phyloP scores from a whole-genome alignment of 2,113 vertebrate genomes.

The Pionites leucogaster region DNA sequence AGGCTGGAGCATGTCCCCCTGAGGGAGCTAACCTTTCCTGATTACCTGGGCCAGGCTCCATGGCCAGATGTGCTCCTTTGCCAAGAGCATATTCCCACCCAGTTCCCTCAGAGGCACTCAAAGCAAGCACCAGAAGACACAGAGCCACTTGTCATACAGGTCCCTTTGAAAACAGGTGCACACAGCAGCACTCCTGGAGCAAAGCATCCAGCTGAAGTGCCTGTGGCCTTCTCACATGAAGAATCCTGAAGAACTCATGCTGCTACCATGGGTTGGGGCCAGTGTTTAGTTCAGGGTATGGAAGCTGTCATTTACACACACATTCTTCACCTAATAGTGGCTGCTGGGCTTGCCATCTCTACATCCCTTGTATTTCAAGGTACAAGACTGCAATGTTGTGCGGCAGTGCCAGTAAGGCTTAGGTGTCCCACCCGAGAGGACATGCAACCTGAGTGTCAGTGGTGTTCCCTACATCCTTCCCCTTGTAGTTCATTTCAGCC shows the following conservation, averaged over 20 bases:
- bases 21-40: not conserved
- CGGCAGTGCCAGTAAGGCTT: not conserved
- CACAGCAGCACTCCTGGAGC: not conserved
- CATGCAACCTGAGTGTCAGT: not conserved
- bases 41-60: rapidly evolving
- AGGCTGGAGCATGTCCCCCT: not conserved
- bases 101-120: not conserved
- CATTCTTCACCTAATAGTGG: not conserved
- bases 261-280: not conserved
- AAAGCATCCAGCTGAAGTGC: not conserved
- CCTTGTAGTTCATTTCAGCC: not conserved
- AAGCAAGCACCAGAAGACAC: not conserved
- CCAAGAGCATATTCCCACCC: not conserved
- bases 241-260: rapidly evolving
- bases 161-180: not conserved
- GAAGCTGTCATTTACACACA: not conserved
- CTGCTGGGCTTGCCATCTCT: not conserved
- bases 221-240: not conserved
- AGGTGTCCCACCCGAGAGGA: not conserved
- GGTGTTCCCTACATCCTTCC: not conserved
- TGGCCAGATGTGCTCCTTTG: not conserved
- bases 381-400: not conserved
- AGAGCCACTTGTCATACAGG: not conserved
- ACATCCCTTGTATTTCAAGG: not conserved
- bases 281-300: not conserved